Conservation (phyloP, 2,113 vertebrate genomes). For the Pangasianodon hypophthalmus region DNA sequence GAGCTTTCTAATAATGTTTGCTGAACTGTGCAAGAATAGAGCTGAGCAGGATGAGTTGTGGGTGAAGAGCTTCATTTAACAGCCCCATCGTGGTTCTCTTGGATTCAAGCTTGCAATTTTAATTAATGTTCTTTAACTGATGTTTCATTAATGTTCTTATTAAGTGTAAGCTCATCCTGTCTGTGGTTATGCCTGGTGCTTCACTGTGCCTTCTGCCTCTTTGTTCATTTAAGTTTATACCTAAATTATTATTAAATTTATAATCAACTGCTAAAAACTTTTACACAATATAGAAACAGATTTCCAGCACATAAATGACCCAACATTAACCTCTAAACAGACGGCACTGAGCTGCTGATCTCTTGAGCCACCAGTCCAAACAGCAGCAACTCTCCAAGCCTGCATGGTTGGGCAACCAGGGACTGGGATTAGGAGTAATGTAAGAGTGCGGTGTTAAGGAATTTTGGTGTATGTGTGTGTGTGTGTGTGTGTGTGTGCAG, state of each 20-base stretch:
- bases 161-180: not conserved
- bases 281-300: not conserved
- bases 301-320: not conserved
- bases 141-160: not conserved
- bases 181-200: not conserved
- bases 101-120: not conserved
- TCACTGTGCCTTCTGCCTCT: not conserved
- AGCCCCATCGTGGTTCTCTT: not conserved
- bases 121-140: not conserved
- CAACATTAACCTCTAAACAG: not conserved
- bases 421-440: slow-evolving; percentile 18
- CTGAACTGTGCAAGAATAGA: not conserved
- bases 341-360: not conserved
- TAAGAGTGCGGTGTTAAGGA: not conserved
- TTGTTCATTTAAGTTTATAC: not conserved
- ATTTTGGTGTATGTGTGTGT: slow-evolving; percentile 12
- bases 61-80: not conserved
- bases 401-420: not conserved
- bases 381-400: not conserved
- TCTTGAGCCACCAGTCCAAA: slow-evolving; percentile 6
- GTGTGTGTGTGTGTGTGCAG: not conserved
- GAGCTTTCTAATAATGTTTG: not conserved
- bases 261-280: not conserved
- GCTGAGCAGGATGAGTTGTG: not conserved
- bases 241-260: not conserved